A percentile compares a stretch with the other conserved stretches of the same genome.
These are phyloP conservation scores for Adelognathus sp. DNA, from an alignment of 2,888 invertebrate species.

Conservation along the genomic window DNA sequence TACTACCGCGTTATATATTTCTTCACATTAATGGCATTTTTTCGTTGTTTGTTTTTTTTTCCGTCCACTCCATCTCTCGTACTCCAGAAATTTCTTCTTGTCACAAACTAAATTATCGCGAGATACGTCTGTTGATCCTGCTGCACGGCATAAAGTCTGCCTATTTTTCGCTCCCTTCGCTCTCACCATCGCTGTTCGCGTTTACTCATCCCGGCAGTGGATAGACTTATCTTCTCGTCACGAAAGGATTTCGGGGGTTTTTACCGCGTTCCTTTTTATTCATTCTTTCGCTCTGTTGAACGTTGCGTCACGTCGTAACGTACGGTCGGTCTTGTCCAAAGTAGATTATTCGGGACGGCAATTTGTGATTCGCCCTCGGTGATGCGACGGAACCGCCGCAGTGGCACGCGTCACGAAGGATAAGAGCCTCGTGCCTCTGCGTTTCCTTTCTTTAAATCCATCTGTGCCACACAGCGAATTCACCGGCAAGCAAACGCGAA, in stretches of 20 bases:
- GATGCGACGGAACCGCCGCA: neutral
- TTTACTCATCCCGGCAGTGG: neutral
- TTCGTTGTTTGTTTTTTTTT: neutral
- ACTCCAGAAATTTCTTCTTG: neutral
- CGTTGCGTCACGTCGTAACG: slow-evolving; percentile 3
- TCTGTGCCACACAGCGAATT: neutral
- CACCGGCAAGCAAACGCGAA: neutral
- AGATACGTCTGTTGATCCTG: neutral
- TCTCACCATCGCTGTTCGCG: neutral
- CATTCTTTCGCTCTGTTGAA: neutral
- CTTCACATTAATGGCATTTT: neutral
- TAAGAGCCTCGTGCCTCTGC: slow-evolving; percentile 39
- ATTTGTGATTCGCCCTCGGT: slow-evolving; percentile 28
- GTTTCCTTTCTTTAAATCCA: slow-evolving; percentile 43
- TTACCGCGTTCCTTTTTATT: neutral
- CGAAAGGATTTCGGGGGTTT: slow-evolving; percentile 5
- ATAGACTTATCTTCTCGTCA: neutral
- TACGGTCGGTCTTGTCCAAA: slow-evolving; percentile 2
- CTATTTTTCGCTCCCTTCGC: neutral
- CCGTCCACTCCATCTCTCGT: neutral
- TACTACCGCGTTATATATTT: neutral
- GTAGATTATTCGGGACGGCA: slow-evolving; percentile 49
- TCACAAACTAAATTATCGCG: neutral
- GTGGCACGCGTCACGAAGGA: slow-evolving; percentile 15
- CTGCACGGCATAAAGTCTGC: neutral